Evolutionary conservation across 2,113 vertebrate species (phyloP).

Genomic region (Xiphophorus hellerii): DNA sequence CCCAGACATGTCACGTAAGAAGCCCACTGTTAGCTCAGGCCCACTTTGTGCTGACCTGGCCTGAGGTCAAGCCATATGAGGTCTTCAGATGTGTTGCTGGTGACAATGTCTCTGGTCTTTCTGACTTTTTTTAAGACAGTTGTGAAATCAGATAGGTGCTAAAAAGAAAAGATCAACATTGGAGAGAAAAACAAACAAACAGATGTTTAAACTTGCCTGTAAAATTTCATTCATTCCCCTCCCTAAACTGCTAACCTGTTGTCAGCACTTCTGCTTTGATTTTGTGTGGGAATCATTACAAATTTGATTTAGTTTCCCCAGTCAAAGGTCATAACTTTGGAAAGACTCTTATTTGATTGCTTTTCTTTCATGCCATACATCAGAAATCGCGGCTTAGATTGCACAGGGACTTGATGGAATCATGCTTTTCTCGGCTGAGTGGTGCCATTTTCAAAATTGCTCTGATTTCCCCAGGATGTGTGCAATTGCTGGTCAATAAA

Average conservation of each 20-base stretch:
- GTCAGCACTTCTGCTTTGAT: background rate
- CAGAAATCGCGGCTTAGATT: background rate
- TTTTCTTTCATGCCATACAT: background rate
- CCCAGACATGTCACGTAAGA: background rate
- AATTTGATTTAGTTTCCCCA: background rate
- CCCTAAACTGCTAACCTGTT: background rate
- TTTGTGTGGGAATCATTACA: background rate
- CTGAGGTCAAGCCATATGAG: too few relatives aligned
- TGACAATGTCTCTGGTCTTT: background rate
- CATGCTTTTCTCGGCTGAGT: background rate
- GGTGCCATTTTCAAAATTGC: conserved; percentile 26
- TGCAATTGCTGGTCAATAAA: conserved; percentile 23
- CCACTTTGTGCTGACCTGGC: too few relatives aligned
- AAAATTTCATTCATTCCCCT: background rate
- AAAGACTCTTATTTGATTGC: background rate
- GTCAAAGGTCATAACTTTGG: conserved; percentile 9
- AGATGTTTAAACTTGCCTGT: background rate
- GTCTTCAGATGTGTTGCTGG: background rate
- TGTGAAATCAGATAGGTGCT: conserved; percentile 7
- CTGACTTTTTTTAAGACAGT: conserved; percentile 11
- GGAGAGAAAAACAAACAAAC: background rate
- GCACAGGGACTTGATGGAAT: conserved; percentile 7
- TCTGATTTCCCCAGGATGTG: conserved; percentile 8
- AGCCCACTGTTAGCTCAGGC: too few relatives aligned
- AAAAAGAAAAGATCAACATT: conserved; percentile 21